Evolutionary conservation across 2,888 invertebrate species (phyloP).

Genomic region (Eupithecia subfuscata): DNA sequence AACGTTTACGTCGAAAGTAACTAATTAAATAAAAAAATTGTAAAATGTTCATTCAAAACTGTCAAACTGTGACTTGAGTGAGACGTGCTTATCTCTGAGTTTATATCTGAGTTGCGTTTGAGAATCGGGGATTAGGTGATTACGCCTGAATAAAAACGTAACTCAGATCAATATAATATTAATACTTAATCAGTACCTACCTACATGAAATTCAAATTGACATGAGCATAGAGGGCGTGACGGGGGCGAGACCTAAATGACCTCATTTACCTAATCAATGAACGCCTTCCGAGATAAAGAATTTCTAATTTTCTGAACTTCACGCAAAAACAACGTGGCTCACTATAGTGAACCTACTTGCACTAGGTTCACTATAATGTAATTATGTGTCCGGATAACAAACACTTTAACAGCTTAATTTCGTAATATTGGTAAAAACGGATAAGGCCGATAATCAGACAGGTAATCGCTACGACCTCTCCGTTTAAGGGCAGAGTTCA

Average conservation of each 20-base stretch:
- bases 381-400: neutral
- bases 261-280: neutral
- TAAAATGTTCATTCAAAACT: neutral
- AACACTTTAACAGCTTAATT: conserved; percentile 28
- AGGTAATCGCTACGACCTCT: conserved; percentile 20
- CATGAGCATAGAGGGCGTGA: neutral
- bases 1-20: neutral
- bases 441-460: conserved; percentile 21
- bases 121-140: too few relatives aligned
- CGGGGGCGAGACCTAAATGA: neutral
- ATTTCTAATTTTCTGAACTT: neutral
- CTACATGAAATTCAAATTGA: neutral
- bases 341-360: too few relatives aligned
- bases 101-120: too few relatives aligned
- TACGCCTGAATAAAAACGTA: too few relatives aligned
- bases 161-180: neutral
- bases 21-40: neutral
- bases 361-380: neutral
- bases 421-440: conserved; percentile 29
- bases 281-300: neutral
- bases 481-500: neutral
- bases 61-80: too few relatives aligned
- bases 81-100: too few relatives aligned
- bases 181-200: neutral
- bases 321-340: conserved; percentile 14